Percentiles rank a stretch among this genome's conserved stretches.
Conservation (phyloP, 2,113 vertebrate genomes). For the Hystrix brachyura region DNA sequence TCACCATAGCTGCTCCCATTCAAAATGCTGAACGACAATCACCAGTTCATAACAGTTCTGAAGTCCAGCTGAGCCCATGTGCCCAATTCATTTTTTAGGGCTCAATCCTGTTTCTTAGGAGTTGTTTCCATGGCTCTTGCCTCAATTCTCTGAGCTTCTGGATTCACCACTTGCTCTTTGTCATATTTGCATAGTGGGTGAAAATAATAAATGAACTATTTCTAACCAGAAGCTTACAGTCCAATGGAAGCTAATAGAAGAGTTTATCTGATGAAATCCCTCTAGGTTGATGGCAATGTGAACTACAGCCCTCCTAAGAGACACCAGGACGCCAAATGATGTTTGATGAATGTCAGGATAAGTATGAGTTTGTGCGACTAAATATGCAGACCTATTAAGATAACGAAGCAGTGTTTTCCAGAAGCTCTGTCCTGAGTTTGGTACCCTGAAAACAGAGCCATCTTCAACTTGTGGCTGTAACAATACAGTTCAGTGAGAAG, state of each 20-base stretch:
- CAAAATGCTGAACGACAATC: neutral
- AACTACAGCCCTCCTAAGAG: neutral
- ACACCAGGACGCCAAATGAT: neutral
- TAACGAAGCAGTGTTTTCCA: neutral
- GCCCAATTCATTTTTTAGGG: neutral
- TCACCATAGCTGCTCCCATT: neutral
- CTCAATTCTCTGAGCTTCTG: neutral
- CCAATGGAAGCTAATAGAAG: too few species aligned
- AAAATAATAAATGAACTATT: neutral
- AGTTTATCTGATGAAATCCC: neutral
- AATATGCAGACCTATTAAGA: neutral
- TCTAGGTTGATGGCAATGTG: neutral
- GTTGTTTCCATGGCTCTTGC: neutral
- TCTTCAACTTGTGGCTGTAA: neutral
- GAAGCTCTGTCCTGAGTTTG: neutral
- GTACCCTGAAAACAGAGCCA: neutral
- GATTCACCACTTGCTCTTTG: neutral
- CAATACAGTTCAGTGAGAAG: neutral
- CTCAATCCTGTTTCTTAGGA: neutral
- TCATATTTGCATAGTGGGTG: neutral
- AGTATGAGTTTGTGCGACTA: neutral
- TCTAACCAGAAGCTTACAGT: neutral
- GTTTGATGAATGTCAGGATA: neutral
- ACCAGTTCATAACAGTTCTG: neutral
- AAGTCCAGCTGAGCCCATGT: neutral